Evolutionary conservation across 1,140 invertebrate genomes (phyloP), one percentile per base, ranked within the genome.

Genomic region (Armadillidium nasatum): DNA sequence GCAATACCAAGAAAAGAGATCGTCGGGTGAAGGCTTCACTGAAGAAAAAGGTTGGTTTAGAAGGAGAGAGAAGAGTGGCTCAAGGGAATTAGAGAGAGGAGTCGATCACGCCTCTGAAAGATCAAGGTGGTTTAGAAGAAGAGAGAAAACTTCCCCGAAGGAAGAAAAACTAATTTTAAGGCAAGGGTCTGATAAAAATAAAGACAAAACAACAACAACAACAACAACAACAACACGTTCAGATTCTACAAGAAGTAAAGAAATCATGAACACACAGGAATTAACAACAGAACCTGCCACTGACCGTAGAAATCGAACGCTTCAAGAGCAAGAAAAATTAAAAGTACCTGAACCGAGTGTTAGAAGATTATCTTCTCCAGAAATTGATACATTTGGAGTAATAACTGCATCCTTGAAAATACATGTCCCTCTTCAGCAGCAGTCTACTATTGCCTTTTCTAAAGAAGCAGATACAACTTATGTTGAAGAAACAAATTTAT

Each of bases 371-470:
- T 81, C 79, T n/a, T 79, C 79, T 21, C 78, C 80, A 9, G 81
- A 89, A 45, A 78, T 82, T 22, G 82, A 82, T 50, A 78, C 71
- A 46, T 67, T 66, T 44, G 78, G 89, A 82, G 89, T 93, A 6
- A 92, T 94, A 79, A 93, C 91, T 0, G 92, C 92, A 0, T 93
- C 90, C 80, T 87, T 94, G 6, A 92, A 91, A 77, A 92, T 94
- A 83, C 90, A 91, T 0, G 86, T 90, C 85, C 85, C 88, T 11
- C 72, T 81, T 22, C 50, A 71, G 44, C 70, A 33, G 44, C 22
- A 83, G 45, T 82, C 84, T 19, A 81, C 85, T 54, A 82, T 84
- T 33, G 79, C 88, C 19, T 88, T 87, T 78, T 83, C 89, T 72
- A 88, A 90, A 80, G 89, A 91, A 82, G 84, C 87, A 23, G 90